A percentile compares a stretch with the other conserved stretches of the same genome.
These are phyloP conservation scores for Mechanitis mazaeus DNA, from an alignment of 2,888 invertebrate species.

Conservation along the genomic window DNA sequence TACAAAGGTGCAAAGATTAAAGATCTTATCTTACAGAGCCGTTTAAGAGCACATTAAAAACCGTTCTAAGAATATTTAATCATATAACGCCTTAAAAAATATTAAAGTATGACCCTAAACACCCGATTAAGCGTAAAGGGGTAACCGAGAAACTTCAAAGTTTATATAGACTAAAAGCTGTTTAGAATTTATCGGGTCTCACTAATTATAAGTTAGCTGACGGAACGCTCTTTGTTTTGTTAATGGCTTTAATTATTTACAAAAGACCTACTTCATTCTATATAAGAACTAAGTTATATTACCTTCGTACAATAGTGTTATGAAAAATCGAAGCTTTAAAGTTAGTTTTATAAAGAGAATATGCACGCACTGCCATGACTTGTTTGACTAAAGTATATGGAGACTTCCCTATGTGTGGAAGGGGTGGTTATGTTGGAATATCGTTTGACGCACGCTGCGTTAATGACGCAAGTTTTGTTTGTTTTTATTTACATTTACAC, in stretches of 20 bases:
- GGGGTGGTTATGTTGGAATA: neutral
- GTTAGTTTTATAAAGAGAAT: too few relatives aligned
- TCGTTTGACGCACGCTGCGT: conserved; percentile 2
- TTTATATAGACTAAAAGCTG: conserved; percentile 20
- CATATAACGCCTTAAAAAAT: conserved; percentile 15
- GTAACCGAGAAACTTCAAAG: conserved; percentile 18
- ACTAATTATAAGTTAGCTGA: conserved; percentile 24
- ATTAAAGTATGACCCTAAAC: conserved; percentile 33
- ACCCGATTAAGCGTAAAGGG: conserved; percentile 47
- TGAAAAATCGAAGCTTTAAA: too few relatives aligned
- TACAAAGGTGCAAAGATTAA: conserved; percentile 5
- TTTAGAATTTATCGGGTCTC: conserved; percentile 19
- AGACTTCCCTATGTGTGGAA: neutral
- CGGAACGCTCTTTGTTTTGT: conserved; percentile 20
- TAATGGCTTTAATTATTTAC: conserved; percentile 11
- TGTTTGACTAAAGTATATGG: neutral
- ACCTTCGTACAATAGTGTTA: too few relatives aligned
- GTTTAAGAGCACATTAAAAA: conserved; percentile 9
- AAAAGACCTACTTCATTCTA: neutral
- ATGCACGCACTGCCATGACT: too few relatives aligned
- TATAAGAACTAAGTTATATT: neutral
- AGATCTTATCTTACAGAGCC: conserved; percentile 17
- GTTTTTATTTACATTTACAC: conserved; percentile 6
- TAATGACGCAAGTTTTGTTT: conserved; percentile 6
- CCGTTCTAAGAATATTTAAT: conserved; percentile 16